Percentiles rank a stretch among this genome's conserved stretches.
Conservation (phyloP, 2,113 vertebrate genomes). For the Ctenodactylus gundi region DNA sequence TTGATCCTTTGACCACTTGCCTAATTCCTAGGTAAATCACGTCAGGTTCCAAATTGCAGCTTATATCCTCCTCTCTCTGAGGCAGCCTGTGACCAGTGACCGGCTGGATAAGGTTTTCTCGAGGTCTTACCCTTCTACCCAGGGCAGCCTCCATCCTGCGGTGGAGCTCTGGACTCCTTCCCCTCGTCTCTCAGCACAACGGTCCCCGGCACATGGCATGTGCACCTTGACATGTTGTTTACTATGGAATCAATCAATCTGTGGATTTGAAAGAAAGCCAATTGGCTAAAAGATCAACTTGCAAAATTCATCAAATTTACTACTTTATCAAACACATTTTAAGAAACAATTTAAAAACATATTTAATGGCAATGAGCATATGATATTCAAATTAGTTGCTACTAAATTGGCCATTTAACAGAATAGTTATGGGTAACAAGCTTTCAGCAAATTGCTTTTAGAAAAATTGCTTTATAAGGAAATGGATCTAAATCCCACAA, state of each 20-base stretch:
- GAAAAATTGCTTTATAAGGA: background rate
- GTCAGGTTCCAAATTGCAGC: background rate
- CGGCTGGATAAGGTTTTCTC: too few relatives aligned
- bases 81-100: background rate
- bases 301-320: background rate
- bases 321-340: background rate
- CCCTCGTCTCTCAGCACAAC: background rate
- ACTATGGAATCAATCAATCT: background rate
- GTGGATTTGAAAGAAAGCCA: background rate
- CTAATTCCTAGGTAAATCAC: background rate
- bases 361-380: background rate
- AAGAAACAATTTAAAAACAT: background rate
- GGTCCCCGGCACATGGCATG: background rate
- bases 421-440: background rate
- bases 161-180: background rate
- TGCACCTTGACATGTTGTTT: background rate
- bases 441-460: slow-evolving; percentile 4
- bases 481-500: background rate
- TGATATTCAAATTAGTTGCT: background rate
- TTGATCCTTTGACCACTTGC: background rate
- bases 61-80: background rate
- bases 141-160: background rate
- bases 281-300: background rate
- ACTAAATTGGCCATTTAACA: background rate
- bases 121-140: too few relatives aligned